phyloP scores from a whole-genome alignment of 2,888 invertebrate genomes.

The Mesochorus sp. region DNA sequence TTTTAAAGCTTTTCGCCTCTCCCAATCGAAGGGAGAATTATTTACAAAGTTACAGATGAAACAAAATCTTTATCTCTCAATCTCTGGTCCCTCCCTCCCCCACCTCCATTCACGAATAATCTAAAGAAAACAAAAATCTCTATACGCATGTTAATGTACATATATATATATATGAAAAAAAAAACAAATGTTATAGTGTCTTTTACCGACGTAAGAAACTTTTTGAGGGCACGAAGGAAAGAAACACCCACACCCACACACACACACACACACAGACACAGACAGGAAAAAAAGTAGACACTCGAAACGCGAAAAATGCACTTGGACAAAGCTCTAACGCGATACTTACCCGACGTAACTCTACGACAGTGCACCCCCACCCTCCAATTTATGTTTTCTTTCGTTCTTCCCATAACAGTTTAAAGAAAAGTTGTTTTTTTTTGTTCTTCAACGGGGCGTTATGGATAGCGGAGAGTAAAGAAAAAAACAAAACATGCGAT shows the following conservation, averaged over 20 bases:
- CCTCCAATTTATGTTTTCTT: no score
- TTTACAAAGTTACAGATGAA: constrained; percentile 50
- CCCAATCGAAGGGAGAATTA: constrained; percentile 50
- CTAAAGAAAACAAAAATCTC: constrained; percentile 67
- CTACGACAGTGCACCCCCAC: constrained; percentile 36
- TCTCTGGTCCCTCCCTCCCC: constrained; percentile 48
- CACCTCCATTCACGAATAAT: constrained; percentile 69
- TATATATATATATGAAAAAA: constrained; percentile 79
- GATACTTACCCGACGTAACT: constrained; percentile 46
- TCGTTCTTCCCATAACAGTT: background rate
- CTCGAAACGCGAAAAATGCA: constrained; percentile 11
- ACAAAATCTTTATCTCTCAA: constrained; percentile 55
- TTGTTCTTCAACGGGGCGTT: no score
- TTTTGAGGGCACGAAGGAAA: constrained; percentile 67
- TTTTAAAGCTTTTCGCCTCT: constrained; percentile 51
- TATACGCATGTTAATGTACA: constrained; percentile 81
- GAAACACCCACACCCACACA: no score
- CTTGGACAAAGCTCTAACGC: constrained; percentile 33
- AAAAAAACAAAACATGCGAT: no score
- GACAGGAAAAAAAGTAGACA: constrained; percentile 54
- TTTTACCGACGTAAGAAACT: constrained; percentile 78
- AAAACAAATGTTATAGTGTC: constrained; percentile 77
- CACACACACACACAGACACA: constrained; percentile 64
- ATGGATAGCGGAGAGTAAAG: no score
- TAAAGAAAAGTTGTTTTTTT: no score